A percentile compares a stretch with the other conserved stretches of the same genome.
Evolutionary conservation across 2,797 vertebrate genomes (phyloP).

Genomic region (Macroramphosus scolopax): DNA sequence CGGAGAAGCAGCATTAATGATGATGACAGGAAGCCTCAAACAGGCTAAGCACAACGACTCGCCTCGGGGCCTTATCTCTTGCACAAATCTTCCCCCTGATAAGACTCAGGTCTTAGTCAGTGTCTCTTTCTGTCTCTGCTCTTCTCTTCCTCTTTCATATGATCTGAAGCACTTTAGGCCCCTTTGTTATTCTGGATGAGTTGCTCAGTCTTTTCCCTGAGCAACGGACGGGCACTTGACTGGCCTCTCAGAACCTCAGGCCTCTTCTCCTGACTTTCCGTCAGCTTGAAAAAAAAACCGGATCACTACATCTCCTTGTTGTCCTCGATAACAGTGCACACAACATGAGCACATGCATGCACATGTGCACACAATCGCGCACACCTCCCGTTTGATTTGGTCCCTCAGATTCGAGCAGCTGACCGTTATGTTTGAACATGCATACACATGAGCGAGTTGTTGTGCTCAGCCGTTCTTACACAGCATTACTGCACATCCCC

Average conservation of each 20-base stretch:
- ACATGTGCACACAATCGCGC: not conserved
- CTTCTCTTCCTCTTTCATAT: constrained; percentile 55
- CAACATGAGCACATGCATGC: not conserved
- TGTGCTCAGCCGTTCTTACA: constrained; percentile 39
- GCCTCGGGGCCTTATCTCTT: constrained; percentile 70
- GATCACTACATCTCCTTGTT: constrained; percentile 11
- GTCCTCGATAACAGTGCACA: constrained; percentile 7
- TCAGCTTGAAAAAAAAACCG: constrained; percentile 37
- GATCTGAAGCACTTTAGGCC: constrained; percentile 37
- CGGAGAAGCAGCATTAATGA: constrained; percentile 69
- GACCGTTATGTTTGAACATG: constrained; percentile 15
- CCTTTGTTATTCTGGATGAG: constrained; percentile 41
- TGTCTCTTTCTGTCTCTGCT: constrained; percentile 50
- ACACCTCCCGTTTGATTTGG: not conserved
- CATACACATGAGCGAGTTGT: constrained; percentile 11
- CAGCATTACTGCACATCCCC: constrained; percentile 55
- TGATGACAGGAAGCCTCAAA: constrained; percentile 77
- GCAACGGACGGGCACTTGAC: constrained; percentile 36
- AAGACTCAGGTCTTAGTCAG: constrained; percentile 59
- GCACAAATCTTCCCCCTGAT: constrained; percentile 68
- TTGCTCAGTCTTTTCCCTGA: constrained; percentile 32
- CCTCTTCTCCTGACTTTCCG: constrained; percentile 16
- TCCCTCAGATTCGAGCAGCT: not conserved
- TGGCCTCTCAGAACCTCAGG: constrained; percentile 37
- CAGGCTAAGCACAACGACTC: constrained; percentile 66